Base-by-base conservation (phyloP, 2,888 invertebrate species). In the Dastarcus helophoroides region DNA sequence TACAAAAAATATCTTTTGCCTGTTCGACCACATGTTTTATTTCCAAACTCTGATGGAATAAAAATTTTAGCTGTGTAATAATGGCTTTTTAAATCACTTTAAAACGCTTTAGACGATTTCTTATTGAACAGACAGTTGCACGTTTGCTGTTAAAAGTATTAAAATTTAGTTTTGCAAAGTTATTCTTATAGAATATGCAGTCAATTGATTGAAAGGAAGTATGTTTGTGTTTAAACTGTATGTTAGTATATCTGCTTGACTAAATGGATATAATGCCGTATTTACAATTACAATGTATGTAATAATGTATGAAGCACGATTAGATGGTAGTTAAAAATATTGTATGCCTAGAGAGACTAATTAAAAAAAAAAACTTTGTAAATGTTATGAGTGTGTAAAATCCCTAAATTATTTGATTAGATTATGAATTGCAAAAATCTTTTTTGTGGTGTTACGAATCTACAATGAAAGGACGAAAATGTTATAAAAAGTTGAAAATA, bases 401-500 rank as follows among this genome's bases (percentile, higher is more conserved):
- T 29, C 21, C 13, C 10, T 21, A 37, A 31, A 31, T 35, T n/a
- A n/a, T n/a, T n/a, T n/a, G n/a, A n/a, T 28, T 35, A 35, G 16
- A 14, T 26, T 34, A 33, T 26, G 32, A 35, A 32, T 9, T 22
- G 28, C n/a, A 35, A 38, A 38, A 40, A 40, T 38, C 27, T 38
- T 39, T 33, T 40, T 32, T 46, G 41, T 46, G 44, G 43, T 43
- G 46, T 43, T 36, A 38, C 38, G 42, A 49, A 43, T 42, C 33
- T 39, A 46, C 45, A 48, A 44, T 36, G 37, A 41, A 40, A 40
- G 37, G 39, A 38, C 43, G 42, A 49, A 51, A 53, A 50, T 46
- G 46, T 52, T 50, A 50, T 51, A 54, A 57, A 56, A 56, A 53
- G 41, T 51, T 52, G 47, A 55, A 55, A 53, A 51, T 39, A 47